A percentile compares a stretch with the other conserved stretches of the same genome.
Evolutionary conservation across 2,888 invertebrate species (phyloP).

Genomic region (Caenorhabditis sp.): DNA sequence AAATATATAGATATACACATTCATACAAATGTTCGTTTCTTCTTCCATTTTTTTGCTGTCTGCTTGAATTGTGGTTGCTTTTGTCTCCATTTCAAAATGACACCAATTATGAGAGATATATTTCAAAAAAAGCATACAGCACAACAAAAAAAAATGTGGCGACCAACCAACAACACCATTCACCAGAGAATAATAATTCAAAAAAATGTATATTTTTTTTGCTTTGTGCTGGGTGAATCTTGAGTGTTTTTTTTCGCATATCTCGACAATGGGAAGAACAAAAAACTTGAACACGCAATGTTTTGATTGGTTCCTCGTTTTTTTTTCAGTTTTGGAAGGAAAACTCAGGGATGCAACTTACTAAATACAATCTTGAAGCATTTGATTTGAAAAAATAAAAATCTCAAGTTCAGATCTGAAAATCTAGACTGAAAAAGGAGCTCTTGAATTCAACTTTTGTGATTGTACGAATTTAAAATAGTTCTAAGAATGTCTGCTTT

Average conservation of each 20-base stretch:
- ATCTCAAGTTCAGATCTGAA: no score
- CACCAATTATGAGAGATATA: not conserved
- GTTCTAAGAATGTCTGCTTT: no score
- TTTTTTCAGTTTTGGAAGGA: no score
- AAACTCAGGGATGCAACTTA: no score
- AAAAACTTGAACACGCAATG: not conserved
- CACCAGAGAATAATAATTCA: constrained; percentile 1
- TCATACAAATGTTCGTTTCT: no score
- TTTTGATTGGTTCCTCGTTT: no score
- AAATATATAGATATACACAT: not conserved
- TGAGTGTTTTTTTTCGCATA: not conserved
- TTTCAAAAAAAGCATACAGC: not conserved
- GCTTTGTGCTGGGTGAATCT: not conserved
- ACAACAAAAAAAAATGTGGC: not conserved
- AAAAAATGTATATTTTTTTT: not conserved
- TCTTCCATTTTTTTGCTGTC: not conserved
- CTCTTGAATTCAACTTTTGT: no score
- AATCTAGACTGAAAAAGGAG: no score
- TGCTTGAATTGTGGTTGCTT: no score
- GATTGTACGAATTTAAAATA: no score
- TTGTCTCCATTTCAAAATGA: not conserved
- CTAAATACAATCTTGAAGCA: no score
- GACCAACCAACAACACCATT: not conserved
- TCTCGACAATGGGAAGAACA: not conserved
- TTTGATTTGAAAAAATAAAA: no score